These are phyloP conservation scores for Pimephales promelas DNA, from an alignment of 2,113 vertebrate species.

Conservation along the genomic window DNA sequence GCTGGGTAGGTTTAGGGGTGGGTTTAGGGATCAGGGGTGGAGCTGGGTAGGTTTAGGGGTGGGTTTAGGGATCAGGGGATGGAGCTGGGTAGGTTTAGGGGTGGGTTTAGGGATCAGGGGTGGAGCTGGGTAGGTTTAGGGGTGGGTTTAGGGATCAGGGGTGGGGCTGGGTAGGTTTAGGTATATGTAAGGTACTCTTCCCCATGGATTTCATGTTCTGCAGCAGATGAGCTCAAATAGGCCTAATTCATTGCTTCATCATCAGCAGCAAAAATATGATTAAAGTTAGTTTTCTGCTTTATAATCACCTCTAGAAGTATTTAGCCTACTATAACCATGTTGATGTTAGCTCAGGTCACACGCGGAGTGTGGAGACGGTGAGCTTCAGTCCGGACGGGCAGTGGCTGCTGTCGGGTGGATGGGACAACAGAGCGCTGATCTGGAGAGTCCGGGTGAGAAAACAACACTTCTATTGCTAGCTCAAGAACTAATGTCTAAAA, in stretches of 20 bases:
- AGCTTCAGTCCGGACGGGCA: constrained; percentile 66
- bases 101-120: no score
- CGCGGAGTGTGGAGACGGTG: constrained; percentile 63
- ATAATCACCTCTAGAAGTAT: neutral
- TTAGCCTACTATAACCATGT: neutral
- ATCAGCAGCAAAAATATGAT: neutral
- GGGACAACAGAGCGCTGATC: constrained; percentile 58
- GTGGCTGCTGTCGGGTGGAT: constrained; percentile 62
- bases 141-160: no score
- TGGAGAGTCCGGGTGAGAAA: constrained; percentile 61
- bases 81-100: no score
- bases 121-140: no score
- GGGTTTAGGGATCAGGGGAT: no score
- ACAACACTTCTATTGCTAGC: neutral
- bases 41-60: no score
- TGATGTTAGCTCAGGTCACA: constrained; percentile 58
- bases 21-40: no score
- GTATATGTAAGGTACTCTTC: no score
- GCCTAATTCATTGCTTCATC: neutral
- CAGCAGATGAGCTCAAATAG: neutral
- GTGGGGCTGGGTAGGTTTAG: no score
- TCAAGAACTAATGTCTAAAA: neutral
- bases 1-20: no score
- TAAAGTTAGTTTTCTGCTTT: neutral
- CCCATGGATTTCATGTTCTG: no score